Conservation (phyloP, 2,888 invertebrate species). For the Drosophila melanocephala region DNA sequence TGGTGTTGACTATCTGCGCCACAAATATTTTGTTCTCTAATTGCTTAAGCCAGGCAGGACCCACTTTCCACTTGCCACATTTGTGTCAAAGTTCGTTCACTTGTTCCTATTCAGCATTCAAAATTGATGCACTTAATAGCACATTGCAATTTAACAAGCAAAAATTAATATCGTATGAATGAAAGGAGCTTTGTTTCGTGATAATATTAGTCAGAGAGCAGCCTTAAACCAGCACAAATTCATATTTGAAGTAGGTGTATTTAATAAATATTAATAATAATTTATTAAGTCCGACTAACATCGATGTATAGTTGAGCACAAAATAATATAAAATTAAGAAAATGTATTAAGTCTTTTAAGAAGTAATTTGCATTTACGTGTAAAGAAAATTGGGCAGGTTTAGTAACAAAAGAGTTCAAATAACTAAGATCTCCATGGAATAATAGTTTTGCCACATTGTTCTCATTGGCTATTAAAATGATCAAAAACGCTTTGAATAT, state of each 20-base stretch:
- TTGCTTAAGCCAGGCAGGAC: conserved; percentile 42
- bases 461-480: not conserved
- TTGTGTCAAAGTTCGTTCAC: not conserved
- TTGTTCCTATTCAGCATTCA: not conserved
- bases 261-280: not conserved
- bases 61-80: conserved; percentile 20
- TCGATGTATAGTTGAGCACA: not conserved
- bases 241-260: not conserved
- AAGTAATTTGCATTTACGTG: not conserved
- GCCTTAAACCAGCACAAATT: not conserved
- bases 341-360: not conserved
- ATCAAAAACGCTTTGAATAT: not conserved
- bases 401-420: not conserved
- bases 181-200: not conserved
- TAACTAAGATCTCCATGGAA: not conserved
- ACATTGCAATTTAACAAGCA: not conserved
- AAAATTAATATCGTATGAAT: not conserved
- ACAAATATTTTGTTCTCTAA: conserved; percentile 62
- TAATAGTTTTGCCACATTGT: not conserved
- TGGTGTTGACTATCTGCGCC: conserved; percentile 60
- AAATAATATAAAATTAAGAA: not conserved
- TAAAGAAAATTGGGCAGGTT: not conserved
- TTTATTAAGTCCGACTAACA: not conserved
- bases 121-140: not conserved
- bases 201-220: not conserved